phyloP scores from a whole-genome alignment of 2,797 vertebrate species.

The Carapus acus region DNA sequence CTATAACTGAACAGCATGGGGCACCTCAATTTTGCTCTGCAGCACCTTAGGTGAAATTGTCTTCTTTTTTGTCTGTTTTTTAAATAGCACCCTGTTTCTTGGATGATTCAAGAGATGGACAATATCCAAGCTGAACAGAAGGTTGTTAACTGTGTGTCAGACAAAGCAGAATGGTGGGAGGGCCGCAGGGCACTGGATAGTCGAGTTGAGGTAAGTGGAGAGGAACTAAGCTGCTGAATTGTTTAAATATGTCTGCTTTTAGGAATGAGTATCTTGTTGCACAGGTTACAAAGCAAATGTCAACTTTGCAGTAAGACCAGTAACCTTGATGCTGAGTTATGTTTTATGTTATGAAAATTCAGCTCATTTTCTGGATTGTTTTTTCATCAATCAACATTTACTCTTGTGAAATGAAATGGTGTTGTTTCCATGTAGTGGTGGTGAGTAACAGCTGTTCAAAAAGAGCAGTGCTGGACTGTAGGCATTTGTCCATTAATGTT shows the following conservation, averaged over 20 bases:
- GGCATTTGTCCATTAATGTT: neutral
- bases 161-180: slow-evolving; percentile 87
- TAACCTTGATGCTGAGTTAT: too few species aligned
- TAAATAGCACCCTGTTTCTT: slow-evolving; percentile 71
- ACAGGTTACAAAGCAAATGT: too few species aligned
- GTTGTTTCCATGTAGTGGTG: neutral
- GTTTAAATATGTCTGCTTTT: neutral
- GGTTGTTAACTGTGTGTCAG: slow-evolving; percentile 73
- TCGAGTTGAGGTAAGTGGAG: slow-evolving; percentile 77
- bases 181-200: slow-evolving; percentile 76
- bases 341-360: too few species aligned
- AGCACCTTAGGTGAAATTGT: neutral
- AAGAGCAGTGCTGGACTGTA: neutral
- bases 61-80: slow-evolving; percentile 26
- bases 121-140: slow-evolving; percentile 81
- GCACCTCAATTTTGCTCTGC: neutral
- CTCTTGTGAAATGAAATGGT: neutral
- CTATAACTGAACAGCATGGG: neutral
- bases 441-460: neutral
- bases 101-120: slow-evolving; percentile 79
- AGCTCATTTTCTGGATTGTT: too few species aligned
- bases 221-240: neutral
- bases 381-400: neutral
- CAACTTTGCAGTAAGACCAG: too few species aligned
- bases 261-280: too few species aligned